These are phyloP conservation scores for Coturnix japonica DNA, from an alignment of 2,113 vertebrate species.

Conservation along the genomic window DNA sequence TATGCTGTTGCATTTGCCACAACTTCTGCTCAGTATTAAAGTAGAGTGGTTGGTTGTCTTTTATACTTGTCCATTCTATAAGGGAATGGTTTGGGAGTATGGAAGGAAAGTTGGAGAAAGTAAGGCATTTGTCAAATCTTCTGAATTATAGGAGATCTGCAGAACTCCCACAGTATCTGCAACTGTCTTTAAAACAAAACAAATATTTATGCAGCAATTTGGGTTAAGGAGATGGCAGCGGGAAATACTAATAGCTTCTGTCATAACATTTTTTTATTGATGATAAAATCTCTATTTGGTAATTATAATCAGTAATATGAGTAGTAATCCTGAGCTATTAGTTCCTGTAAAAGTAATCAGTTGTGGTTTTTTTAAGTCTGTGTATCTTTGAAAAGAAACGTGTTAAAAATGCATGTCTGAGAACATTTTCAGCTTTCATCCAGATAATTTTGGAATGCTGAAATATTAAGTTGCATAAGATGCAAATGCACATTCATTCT, in stretches of 20 bases:
- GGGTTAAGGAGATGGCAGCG: not conserved
- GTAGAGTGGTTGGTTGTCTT: not conserved
- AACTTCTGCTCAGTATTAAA: not conserved
- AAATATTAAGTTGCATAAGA: conserved; percentile 1
- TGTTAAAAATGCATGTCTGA: not conserved
- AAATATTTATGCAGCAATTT: not conserved
- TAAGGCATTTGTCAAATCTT: not conserved
- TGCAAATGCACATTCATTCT: not conserved
- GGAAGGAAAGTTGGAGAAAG: not conserved
- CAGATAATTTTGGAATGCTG: not conserved
- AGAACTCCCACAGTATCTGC: not conserved
- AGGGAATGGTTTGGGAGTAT: not conserved
- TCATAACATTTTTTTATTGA: not conserved
- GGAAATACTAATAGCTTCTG: not conserved
- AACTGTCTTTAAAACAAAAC: not conserved
- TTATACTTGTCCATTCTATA: not conserved
- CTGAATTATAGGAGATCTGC: not conserved
- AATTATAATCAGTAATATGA: not conserved
- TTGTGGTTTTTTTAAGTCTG: not conserved
- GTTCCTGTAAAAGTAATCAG: not conserved
- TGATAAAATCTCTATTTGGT: not conserved
- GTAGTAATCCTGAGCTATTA: not conserved
- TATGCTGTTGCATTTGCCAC: not conserved
- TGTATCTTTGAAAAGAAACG: not conserved
- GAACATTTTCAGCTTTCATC: not conserved